Evolutionary conservation across 2,113 vertebrate species (phyloP), one percentile per base, ranked within the genome.

Genomic region (Carlito syrichta): DNA sequence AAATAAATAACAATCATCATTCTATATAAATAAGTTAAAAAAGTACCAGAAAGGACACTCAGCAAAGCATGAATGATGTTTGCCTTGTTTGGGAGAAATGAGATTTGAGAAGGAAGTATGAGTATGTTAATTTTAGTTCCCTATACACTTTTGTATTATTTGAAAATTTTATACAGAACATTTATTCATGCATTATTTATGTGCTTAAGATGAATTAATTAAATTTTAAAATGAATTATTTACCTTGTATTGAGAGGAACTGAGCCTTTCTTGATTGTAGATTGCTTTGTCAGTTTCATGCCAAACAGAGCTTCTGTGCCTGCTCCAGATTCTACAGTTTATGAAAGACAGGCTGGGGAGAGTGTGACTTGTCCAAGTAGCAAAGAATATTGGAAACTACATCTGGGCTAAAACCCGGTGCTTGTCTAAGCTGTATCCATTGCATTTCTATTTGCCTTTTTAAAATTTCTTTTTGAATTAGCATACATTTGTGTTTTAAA

Each of bases 221-320:
- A 97, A 96, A 95, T 74, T 94, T 93, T 87, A 86, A 95, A 93
- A 97, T 96, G 94, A 95, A 94, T 91, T 89, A 96, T 95, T 96
- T 94, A 91, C 82, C 89, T 91, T 97, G 30, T 68, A 86, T 96
- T 96, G 93, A 83, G 69, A 93, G 45, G 68, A 69, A 86, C 56
- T n/a, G 71, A 74, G 40, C 84, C 74, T 97, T 71, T 13, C 89
- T 91, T 95, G 89, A 94, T 89, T 93, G 68, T 74, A 84, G 43
- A 86, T 66, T 86, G 73, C n/a, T 96, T 84, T 86, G 83, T 54
- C 56, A 79, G n/a, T 84, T 86, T 96, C 74, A 38, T 84, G 45
- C 76, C 89, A 82, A 89, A 74, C 23, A 83, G 54, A 87, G 63
- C 14, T 58, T 69, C 11, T n/a, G 69, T 5, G 27, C 79, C 78